Percentiles rank a stretch among this genome's conserved stretches.
These are phyloP conservation scores for Lasioglossum albipes DNA, from an alignment of 1,140 invertebrate species.

Conservation along the genomic window DNA sequence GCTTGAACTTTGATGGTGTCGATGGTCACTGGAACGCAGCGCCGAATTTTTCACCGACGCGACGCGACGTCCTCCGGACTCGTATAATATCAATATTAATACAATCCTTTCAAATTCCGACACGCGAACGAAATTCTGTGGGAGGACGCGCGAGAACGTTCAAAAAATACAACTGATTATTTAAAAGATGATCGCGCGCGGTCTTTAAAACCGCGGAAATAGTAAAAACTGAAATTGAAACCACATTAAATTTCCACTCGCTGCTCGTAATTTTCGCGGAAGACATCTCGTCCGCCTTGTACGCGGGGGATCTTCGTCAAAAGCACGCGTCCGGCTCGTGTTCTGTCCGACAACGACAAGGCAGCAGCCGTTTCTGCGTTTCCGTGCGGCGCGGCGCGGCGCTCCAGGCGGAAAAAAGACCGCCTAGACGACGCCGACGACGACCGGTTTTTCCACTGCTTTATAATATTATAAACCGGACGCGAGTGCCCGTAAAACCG, in stretches of 20 bases:
- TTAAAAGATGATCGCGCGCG: not conserved
- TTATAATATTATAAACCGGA: conserved; percentile 4
- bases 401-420: too few species aligned
- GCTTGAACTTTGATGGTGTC: too few species aligned
- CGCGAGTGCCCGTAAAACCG: not conserved
- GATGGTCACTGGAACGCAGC: too few species aligned
- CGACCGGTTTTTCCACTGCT: not conserved
- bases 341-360: not conserved
- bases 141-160: not conserved
- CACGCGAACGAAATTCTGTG: too few species aligned
- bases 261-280: not conserved
- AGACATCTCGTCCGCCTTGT: not conserved
- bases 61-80: too few species aligned
- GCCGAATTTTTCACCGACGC: too few species aligned
- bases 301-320: not conserved
- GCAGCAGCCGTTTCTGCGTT: not conserved
- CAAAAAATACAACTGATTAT: not conserved
- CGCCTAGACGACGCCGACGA: not conserved
- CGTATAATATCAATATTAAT: too few species aligned
- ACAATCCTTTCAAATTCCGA: not conserved
- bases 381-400: not conserved
- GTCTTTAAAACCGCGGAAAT: not conserved
- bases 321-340: not conserved
- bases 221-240: not conserved
- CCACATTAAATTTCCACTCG: not conserved